Evolutionary conservation across 2,797 vertebrate genomes (phyloP).

Genomic region (Falco berigora): DNA sequence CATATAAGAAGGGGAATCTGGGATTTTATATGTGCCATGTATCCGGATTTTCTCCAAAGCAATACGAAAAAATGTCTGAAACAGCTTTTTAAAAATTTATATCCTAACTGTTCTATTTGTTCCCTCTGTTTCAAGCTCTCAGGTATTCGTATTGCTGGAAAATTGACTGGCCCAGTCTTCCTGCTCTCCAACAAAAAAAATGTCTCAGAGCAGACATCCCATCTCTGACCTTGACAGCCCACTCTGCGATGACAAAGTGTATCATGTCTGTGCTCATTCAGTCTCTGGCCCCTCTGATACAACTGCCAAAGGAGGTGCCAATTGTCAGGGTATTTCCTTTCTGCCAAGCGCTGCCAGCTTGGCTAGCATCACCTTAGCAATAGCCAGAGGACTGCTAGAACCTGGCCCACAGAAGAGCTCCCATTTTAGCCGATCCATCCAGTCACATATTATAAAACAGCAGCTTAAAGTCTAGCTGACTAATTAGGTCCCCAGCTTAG

Average conservation of each 20-base stretch:
- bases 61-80: neutral
- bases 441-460: neutral
- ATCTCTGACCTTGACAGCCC: neutral
- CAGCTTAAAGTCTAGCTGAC: neutral
- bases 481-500: neutral
- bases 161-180: neutral
- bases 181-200: neutral
- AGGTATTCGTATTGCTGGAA: neutral
- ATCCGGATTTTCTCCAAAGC: neutral
- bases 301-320: conserved; percentile 1
- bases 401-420: neutral
- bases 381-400: conserved; percentile 7
- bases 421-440: neutral
- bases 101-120: neutral
- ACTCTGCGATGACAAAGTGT: neutral
- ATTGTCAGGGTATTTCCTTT: neutral
- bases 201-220: neutral
- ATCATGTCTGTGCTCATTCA: neutral
- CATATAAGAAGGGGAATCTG: neutral
- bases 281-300: neutral
- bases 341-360: neutral
- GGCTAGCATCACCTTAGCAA: neutral
- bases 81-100: neutral
- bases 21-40: neutral
- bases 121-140: neutral